phyloP scores from a whole-genome alignment of 2,888 invertebrate genomes.

The Caenorhabditis doughertyi region DNA sequence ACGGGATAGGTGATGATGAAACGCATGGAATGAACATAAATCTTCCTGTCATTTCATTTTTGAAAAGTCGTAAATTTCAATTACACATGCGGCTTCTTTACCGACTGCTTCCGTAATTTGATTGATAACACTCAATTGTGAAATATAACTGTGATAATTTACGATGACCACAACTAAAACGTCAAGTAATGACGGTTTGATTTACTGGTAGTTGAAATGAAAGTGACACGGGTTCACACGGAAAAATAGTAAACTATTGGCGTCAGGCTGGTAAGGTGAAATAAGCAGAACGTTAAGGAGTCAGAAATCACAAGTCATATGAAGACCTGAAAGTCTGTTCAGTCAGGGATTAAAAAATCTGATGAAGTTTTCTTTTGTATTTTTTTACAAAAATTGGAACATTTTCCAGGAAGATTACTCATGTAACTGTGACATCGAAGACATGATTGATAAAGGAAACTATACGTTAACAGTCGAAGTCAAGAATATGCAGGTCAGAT shows the following conservation, averaged over 20 bases:
- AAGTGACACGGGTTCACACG: slow-evolving; percentile 26
- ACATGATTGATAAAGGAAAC: slow-evolving; percentile 42
- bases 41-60: slow-evolving; percentile 36
- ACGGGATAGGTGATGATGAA: slow-evolving; percentile 8
- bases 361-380: too few relatives aligned
- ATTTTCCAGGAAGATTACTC: slow-evolving; percentile 42
- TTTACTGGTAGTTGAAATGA: slow-evolving; percentile 31
- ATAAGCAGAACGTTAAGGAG: background rate
- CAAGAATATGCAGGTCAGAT: slow-evolving; percentile 44
- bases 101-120: slow-evolving; percentile 51
- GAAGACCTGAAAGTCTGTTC: too few relatives aligned
- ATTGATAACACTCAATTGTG: slow-evolving; percentile 45
- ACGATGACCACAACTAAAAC: slow-evolving; percentile 26
- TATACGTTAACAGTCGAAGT: slow-evolving; percentile 38
- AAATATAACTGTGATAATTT: slow-evolving; percentile 51
- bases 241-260: background rate
- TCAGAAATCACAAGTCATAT: background rate
- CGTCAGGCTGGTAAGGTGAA: background rate
- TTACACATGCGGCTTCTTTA: slow-evolving; percentile 57
- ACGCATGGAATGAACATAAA: slow-evolving; percentile 46
- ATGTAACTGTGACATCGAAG: slow-evolving; percentile 33
- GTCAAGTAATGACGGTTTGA: slow-evolving; percentile 19
- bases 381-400: too few relatives aligned
- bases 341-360: too few relatives aligned
- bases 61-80: slow-evolving; percentile 45